Conservation (phyloP, 2,888 invertebrate species). For the Sarcophaga carnaria region DNA sequence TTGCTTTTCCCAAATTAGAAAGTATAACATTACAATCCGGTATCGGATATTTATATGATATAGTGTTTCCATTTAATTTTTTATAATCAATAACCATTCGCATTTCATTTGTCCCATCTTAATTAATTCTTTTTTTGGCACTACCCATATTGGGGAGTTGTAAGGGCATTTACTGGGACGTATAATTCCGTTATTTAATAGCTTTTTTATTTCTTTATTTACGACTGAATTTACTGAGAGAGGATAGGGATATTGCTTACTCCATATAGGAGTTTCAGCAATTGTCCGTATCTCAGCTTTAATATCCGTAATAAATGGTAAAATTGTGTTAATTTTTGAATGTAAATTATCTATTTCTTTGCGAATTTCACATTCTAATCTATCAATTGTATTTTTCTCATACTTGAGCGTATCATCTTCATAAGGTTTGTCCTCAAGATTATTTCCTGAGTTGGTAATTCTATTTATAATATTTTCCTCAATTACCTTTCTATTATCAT, state of each 20-base stretch:
- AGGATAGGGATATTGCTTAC: constrained; percentile 59
- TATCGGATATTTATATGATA: no score
- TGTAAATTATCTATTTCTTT: background rate
- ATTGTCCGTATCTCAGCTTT: constrained; percentile 59
- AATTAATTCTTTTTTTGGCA: constrained; percentile 52
- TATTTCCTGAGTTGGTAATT: no score
- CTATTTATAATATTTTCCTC: no score
- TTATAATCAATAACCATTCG: no score
- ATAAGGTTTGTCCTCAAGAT: no score
- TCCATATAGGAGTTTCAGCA: constrained; percentile 51
- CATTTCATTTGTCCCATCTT: constrained; percentile 57
- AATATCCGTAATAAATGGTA: constrained; percentile 62
- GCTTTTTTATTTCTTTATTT: background rate
- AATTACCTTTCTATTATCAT: no score
- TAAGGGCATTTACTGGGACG: constrained; percentile 41
- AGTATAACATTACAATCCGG: no score
- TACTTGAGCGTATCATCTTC: no score
- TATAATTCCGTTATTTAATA: constrained; percentile 45
- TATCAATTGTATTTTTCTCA: no score
- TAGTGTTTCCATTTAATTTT: no score
- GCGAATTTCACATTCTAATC: no score
- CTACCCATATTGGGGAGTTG: constrained; percentile 23
- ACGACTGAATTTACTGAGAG: constrained; percentile 50
- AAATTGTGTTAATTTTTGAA: background rate
- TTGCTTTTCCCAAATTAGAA: no score